A percentile compares a stretch with the other conserved stretches of the same genome.
Conservation (phyloP, 2,888 invertebrate species). For the Lithophane socia region DNA sequence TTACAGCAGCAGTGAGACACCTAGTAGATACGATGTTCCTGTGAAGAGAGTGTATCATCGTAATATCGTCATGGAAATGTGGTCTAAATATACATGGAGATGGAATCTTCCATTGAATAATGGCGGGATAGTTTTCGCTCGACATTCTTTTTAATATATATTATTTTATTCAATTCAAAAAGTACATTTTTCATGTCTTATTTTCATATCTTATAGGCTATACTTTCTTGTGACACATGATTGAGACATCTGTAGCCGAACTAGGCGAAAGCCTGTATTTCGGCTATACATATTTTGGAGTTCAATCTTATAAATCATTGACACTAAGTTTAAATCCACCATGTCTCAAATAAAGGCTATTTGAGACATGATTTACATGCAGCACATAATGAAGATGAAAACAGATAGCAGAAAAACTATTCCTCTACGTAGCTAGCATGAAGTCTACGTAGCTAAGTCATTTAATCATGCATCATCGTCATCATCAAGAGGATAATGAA, state of each 20-base stretch:
- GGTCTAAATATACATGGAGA: constrained; percentile 15
- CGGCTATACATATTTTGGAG: neutral
- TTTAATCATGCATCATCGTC: neutral
- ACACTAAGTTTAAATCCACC: neutral
- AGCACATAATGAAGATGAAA: neutral
- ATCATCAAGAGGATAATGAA: neutral
- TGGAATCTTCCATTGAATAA: neutral
- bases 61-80: constrained; percentile 30
- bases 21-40: constrained; percentile 24
- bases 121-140: neutral
- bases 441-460: no score
- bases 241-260: no score
- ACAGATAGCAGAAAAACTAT: neutral
- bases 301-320: neutral
- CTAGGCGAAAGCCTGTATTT: no score
- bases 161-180: no score
- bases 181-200: no score
- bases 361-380: neutral
- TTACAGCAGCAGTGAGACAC: constrained; percentile 18
- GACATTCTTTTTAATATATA: no score
- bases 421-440: neutral
- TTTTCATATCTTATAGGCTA: no score
- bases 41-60: constrained; percentile 6
- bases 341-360: no score
- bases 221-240: no score